Evolutionary conservation across 2,888 invertebrate genomes (phyloP), one percentile per base, ranked within the genome.

Genomic region (Meandrusa payeni): DNA sequence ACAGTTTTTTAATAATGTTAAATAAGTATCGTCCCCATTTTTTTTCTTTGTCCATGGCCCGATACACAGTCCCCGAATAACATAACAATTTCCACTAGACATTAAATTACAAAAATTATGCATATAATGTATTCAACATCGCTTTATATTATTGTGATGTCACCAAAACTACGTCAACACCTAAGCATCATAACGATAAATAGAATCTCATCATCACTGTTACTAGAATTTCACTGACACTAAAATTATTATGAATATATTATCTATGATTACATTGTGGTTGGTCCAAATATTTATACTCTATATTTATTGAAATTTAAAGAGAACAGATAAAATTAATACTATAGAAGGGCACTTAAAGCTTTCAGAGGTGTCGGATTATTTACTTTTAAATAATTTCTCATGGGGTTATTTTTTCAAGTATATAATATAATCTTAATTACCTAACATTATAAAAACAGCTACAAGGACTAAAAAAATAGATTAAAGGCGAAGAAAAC

Each of bases 241-340:
- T 37, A 26, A 6, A n/a, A n/a, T n/a, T 26, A 27, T 19, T 27
- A 31, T 32, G 5, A 27, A 20, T 33, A 26, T 31, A 34, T 31
- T 33, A 19, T 10, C 29, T 50, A 53, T 41, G 46, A 42, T 48
- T 44, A 52, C 11, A 29, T 38, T 47, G 48, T 42, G 51, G 50
- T 57, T 57, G 57, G 57, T 56, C 57, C 57, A 48, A 54, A 46
- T 47, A 41, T 48, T 39, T 37, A 26, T 33, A 43, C 5, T 17
- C 31, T 43, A 48, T 46, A 47, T 31, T 46, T 41, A 27, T 3
- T 15, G 27, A 23, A 32, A 11, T 22, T 7, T 22, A 6, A 29
- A 32, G 5, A 22, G 20, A 40, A 19, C 10, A 46, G 32, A 22
- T n/a, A 22, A 19, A 37, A 19, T 17, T 38, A 43, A 46, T 50